Conservation (phyloP, 2,797 vertebrate genomes). For the Enteromius unitaeniatus region DNA sequence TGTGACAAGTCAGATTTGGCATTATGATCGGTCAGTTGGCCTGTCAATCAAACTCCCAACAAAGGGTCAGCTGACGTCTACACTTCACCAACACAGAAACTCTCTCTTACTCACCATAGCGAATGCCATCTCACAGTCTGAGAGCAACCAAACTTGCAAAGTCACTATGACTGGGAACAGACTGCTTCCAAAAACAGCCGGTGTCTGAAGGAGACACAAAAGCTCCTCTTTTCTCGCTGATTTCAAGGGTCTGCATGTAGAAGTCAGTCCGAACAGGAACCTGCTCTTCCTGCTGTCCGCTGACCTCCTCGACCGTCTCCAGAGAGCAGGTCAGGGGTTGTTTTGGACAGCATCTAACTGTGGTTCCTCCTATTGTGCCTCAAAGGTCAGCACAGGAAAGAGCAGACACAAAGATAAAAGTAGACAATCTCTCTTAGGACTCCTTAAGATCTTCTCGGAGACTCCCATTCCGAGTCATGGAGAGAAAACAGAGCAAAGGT, state of each 20-base stretch:
- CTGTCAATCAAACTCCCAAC: neutral
- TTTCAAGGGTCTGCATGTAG: slow-evolving; percentile 6
- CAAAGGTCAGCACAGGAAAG: slow-evolving; percentile 60
- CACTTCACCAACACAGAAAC: neutral
- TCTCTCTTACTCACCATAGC: neutral
- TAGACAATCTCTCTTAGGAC: slow-evolving; percentile 37
- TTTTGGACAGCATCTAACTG: slow-evolving; percentile 54
- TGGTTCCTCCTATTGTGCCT: slow-evolving; percentile 66
- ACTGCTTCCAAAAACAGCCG: slow-evolving; percentile 8
- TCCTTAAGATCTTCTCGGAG: slow-evolving; percentile 25
- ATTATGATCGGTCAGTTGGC: neutral
- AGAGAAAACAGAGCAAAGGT: slow-evolving; percentile 46
- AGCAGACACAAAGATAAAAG: slow-evolving; percentile 54
- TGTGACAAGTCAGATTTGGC: neutral
- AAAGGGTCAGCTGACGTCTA: neutral
- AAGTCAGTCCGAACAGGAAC: slow-evolving; percentile 41
- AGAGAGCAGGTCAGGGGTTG: slow-evolving; percentile 30
- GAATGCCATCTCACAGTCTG: neutral
- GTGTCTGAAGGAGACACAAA: slow-evolving; percentile 6
- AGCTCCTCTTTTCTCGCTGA: slow-evolving; percentile 15
- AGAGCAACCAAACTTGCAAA: slow-evolving; percentile 3
- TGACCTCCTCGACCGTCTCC: slow-evolving; percentile 23
- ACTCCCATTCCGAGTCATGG: neutral
- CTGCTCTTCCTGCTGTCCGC: slow-evolving; percentile 40
- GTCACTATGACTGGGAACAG: slow-evolving; percentile 6